These are phyloP conservation scores for Aplochiton taeniatus DNA, from an alignment of 2,797 vertebrate genomes.

Conservation along the genomic window DNA sequence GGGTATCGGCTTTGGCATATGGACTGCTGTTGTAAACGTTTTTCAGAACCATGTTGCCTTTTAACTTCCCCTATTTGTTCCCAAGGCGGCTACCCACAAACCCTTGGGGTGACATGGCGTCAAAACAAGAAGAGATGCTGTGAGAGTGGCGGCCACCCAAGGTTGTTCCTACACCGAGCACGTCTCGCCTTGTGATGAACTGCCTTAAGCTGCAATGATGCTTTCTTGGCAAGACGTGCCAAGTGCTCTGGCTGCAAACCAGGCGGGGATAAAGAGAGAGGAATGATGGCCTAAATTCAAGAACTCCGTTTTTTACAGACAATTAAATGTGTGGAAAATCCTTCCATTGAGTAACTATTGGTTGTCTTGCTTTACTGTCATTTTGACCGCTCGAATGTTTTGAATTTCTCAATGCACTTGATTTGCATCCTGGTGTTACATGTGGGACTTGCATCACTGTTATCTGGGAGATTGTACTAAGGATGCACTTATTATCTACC, in stretches of 20 bases:
- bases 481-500: too few relatives aligned
- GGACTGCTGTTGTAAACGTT: too few relatives aligned
- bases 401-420: too few relatives aligned
- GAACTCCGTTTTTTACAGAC: not conserved
- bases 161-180: conserved; percentile 56
- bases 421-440: too few relatives aligned
- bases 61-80: conserved; percentile 1
- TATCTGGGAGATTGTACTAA: too few relatives aligned
- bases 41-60: too few relatives aligned
- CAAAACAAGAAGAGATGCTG: not conserved
- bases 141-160: conserved; percentile 51
- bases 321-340: not conserved
- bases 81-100: not conserved
- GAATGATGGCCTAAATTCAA: not conserved
- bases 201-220: conserved; percentile 63
- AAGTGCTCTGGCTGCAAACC: conserved; percentile 61
- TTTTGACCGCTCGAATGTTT: too few relatives aligned
- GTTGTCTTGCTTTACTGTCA: conserved; percentile 18
- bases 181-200: conserved; percentile 67
- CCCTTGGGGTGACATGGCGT: not conserved
- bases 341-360: conserved; percentile 36
- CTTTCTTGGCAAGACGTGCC: conserved; percentile 58
- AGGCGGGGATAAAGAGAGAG: conserved; percentile 20
- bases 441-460: too few relatives aligned
- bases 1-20: too few relatives aligned